Percentiles rank a stretch among this genome's conserved stretches.
phyloP scores from a whole-genome alignment of 2,113 vertebrate genomes.

The Indicator maculatus region DNA sequence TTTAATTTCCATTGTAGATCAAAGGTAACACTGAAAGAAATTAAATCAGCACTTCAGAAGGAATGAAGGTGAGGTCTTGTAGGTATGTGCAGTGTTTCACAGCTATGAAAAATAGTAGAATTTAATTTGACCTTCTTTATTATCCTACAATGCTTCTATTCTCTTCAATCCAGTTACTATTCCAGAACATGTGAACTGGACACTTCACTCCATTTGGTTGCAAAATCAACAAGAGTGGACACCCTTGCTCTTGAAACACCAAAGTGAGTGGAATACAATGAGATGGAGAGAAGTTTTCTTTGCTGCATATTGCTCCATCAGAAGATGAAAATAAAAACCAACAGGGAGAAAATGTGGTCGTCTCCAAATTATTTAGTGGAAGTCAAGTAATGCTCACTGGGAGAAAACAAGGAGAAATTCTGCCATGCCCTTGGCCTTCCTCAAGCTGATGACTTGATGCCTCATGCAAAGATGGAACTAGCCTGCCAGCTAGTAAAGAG shows the following conservation, averaged over 20 bases:
- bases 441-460: neutral
- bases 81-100: neutral
- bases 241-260: neutral
- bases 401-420: neutral
- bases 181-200: neutral
- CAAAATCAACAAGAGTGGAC: neutral
- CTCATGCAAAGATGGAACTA: neutral
- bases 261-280: neutral
- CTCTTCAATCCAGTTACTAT: neutral
- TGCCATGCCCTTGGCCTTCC: neutral
- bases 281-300: neutral
- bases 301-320: neutral
- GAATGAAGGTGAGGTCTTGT: neutral
- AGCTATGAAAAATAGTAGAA: neutral
- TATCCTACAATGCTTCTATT: neutral
- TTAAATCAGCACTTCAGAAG: neutral
- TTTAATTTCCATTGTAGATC: neutral
- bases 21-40: neutral
- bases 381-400: neutral
- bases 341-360: neutral
- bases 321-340: neutral
- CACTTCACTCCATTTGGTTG: neutral
- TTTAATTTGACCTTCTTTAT: neutral
- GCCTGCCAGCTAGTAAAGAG: accelerated
- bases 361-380: neutral